Evolutionary conservation across 2,797 vertebrate genomes (phyloP).

Genomic region (Paguma larvata): DNA sequence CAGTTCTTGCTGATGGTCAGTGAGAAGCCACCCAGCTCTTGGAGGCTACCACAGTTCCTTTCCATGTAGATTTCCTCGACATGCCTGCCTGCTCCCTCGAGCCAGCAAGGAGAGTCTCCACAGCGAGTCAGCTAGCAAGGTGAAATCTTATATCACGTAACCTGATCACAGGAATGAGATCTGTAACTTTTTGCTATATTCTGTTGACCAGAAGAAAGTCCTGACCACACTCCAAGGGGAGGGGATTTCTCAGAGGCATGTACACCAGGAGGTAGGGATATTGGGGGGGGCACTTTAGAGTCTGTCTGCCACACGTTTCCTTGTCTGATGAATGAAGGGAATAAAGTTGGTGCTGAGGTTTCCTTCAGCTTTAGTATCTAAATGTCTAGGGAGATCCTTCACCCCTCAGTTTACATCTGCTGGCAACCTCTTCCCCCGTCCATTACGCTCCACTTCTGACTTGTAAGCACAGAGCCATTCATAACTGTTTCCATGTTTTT

Average conservation of each 20-base stretch:
- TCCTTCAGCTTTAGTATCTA: not conserved
- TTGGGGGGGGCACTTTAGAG: not conserved
- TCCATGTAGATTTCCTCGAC: not conserved
- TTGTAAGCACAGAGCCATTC: not conserved
- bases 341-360: not conserved
- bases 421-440: not conserved
- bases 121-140: not conserved
- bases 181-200: not conserved
- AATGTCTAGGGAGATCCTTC: not conserved
- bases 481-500: not conserved
- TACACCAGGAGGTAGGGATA: not conserved
- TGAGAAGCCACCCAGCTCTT: not conserved
- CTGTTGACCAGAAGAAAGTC: not conserved
- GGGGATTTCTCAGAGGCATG: not conserved
- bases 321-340: not conserved
- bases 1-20: not conserved
- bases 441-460: not conserved
- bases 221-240: not conserved
- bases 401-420: not conserved
- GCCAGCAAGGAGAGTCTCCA: not conserved
- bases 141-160: not conserved
- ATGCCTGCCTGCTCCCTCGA: not conserved
- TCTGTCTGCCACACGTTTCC: not conserved
- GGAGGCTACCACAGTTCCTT: not conserved
- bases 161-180: not conserved